A percentile compares a stretch with the other conserved stretches of the same genome.
Evolutionary conservation across 2,888 invertebrate species (phyloP).

Genomic region (Lasioglossum figueresi): DNA sequence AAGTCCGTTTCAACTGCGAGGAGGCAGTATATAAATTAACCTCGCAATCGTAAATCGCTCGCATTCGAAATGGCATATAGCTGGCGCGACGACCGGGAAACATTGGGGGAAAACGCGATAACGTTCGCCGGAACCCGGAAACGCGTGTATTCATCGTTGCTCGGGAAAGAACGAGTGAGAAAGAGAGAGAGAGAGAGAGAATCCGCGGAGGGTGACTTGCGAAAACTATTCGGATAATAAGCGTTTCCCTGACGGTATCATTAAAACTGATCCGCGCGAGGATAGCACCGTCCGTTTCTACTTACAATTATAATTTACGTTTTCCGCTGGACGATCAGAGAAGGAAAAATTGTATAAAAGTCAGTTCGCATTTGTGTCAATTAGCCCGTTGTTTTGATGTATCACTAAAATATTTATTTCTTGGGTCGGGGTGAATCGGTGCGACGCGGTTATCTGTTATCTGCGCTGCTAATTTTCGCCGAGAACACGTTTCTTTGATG

Average conservation of each 20-base stretch:
- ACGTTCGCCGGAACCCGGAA: slow-evolving; percentile 20
- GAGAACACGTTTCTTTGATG: not conserved
- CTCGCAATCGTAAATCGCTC: not conserved
- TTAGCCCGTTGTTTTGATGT: not conserved
- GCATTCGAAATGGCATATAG: slow-evolving; percentile 21
- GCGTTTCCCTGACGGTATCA: slow-evolving; percentile 23
- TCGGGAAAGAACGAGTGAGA: not conserved
- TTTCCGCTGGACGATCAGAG: slow-evolving; percentile 14
- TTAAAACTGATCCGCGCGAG: slow-evolving; percentile 45
- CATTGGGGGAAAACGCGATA: slow-evolving; percentile 13
- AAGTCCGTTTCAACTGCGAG: not conserved
- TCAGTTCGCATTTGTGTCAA: not conserved
- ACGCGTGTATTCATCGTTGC: slow-evolving; percentile 16
- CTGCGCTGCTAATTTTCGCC: not conserved
- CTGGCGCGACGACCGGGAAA: not conserved
- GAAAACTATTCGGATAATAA: slow-evolving; percentile 30
- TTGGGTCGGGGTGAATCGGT: not conserved
- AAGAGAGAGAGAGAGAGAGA: not conserved
- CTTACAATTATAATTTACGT: slow-evolving; percentile 31
- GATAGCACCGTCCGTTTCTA: slow-evolving; percentile 57
- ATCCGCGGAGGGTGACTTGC: not conserved
- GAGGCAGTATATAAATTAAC: slow-evolving; percentile 1
- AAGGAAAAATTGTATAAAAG: slow-evolving; percentile 16
- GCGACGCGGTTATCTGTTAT: not conserved
- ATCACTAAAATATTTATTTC: not conserved